Evolutionary conservation across 2,888 invertebrate species (phyloP), one percentile per base, ranked within the genome.

Genomic region (Ophioninae sp.): DNA sequence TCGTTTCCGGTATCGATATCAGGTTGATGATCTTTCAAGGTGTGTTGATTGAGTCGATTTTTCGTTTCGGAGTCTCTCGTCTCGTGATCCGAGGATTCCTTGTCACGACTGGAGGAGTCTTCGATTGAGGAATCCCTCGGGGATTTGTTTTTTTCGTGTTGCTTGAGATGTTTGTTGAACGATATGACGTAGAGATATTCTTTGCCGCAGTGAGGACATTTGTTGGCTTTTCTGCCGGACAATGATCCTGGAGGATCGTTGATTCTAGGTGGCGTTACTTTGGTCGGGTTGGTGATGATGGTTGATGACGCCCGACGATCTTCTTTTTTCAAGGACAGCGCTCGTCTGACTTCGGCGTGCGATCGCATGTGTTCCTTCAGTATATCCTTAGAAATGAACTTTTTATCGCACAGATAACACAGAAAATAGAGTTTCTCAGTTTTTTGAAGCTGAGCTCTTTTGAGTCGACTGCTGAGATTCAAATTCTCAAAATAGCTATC

Each of bases 351-450:
- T 86, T 93, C 93, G 56, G 92, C 92, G 59, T 93, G 93, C 0
- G 91, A 92, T 58, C 91, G 91, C 92, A 93, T 92, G 69, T 93
- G 93, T 44, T 92, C 92, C 51, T 91, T 92, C 17, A 93, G 81
- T 10, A 91, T 86, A n/a, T 86, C 89, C 64, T 92, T 93, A 0
- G 92, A 91, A 5, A 91, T 30, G 59, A 92, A 93, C 69, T 92
- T 90, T 59, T 90, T 91, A 61, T 93, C 93, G 68, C 93, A 93
- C 3, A 93, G 75, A 64, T 92, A 93, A 82, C 93, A 93, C 68
- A 92, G 88, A 79, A 91, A 93, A 63, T 88, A 91, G 22, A 90
- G 67, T 79, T 90, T 92, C 5, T 92, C 91, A 0, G 84, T 79
- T 77, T 90, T 90, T 6, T 90, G 91, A 13, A 56, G 56, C 0